Evolutionary conservation across 2,888 invertebrate genomes (phyloP), one percentile per base, ranked within the genome.

Genomic region (Hydrotaea diabolus): DNA sequence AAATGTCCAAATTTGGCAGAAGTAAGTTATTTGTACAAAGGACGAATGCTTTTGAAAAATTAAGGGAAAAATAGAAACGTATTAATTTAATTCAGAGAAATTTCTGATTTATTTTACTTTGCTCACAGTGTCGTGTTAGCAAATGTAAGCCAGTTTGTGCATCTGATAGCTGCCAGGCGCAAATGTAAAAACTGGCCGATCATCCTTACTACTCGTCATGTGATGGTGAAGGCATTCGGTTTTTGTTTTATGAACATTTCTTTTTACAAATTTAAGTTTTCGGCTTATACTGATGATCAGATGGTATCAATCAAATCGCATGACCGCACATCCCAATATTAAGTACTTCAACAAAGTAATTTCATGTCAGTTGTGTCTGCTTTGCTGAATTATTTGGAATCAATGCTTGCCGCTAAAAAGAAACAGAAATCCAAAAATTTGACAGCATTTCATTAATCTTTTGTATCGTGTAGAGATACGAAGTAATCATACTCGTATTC

Each of bases 361-460:
- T 83, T 83, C 36, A 57, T 39, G 59, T 26, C 55, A 55, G 21
- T 39, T 13, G 21, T 77, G 62, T 36, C 57, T 13, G 49, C 15
- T 15, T 73, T 74, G 1, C 55, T 13, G 73, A 83, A 83, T 83
- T 83, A 73, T 72, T 73, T 19, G 74, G 83, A 80, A 84, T 84
- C 80, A 80, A 77, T 80, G 23, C 53, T 59, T 78, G 72, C 86
- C 84, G 83, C 53, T 82, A 77, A 64, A 80, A 83, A 72, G 43
- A 82, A 46, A 21, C 82, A 43, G 66, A 85, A 64, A 73, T 79
- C 71, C n/a, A n/a, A 77, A 83, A 85, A 73, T 82, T 73, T 85
- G 85, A 82, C 85, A 85, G 81, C 69, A 80, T 80, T 86, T 87
- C 87, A 87, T 87, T 87, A 86, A 87, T 87, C 86, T 87, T 82